phyloP scores from a whole-genome alignment of 2,113 vertebrate species.

The Eulemur macaco region DNA sequence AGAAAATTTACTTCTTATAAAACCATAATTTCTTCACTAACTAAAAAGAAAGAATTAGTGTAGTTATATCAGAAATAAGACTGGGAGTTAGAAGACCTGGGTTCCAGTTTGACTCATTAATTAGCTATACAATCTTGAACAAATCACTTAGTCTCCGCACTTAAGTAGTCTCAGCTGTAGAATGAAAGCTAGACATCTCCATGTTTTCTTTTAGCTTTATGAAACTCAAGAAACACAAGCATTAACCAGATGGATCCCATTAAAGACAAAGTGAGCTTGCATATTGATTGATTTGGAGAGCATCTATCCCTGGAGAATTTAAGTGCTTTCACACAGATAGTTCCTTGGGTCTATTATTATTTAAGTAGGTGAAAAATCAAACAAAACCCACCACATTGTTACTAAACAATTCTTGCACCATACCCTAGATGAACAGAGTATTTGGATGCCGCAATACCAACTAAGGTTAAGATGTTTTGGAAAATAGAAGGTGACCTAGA shows the following conservation, averaged over 20 bases:
- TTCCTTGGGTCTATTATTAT: not conserved
- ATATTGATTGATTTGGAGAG: conserved; percentile 42
- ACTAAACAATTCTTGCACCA: conserved; percentile 23
- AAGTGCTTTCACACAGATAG: conserved; percentile 4
- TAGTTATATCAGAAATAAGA: conserved; percentile 1
- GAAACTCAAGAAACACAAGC: conserved; percentile 55
- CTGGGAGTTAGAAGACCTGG: not conserved
- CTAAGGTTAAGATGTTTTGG: not conserved
- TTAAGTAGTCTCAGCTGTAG: not conserved
- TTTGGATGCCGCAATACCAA: not conserved
- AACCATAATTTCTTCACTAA: conserved; percentile 35
- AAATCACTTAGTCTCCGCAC: conserved; percentile 19
- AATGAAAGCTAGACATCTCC: not conserved
- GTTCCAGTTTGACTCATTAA: not conserved
- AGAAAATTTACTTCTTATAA: conserved; percentile 16
- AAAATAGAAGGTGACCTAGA: not conserved
- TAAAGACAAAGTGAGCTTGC: conserved; percentile 37
- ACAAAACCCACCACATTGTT: not conserved
- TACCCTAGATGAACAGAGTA: conserved; percentile 10
- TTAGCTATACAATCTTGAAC: not conserved
- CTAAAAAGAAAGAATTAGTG: not conserved
- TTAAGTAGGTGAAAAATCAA: conserved; percentile 50
- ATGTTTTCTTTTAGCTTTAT: conserved; percentile 44
- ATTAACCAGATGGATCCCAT: conserved; percentile 53
- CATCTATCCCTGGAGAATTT: conserved; percentile 49